Conservation (phyloP, 2,888 invertebrate species). For the Drosophila pegasa region DNA sequence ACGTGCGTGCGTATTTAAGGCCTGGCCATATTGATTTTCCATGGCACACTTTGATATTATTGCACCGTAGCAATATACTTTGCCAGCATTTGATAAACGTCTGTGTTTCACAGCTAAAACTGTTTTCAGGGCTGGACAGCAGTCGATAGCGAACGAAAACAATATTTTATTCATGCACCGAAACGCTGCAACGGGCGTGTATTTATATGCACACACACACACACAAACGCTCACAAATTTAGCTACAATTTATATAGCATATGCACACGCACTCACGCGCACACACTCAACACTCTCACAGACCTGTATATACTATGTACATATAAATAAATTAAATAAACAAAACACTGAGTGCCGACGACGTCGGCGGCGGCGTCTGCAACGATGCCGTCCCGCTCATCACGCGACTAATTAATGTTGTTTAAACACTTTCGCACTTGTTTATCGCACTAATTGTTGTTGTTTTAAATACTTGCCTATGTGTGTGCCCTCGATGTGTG, state of each 20-base stretch:
- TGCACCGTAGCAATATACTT: conserved; percentile 31
- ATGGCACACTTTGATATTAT: conserved; percentile 56
- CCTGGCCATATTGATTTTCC: conserved; percentile 67
- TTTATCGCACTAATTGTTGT: conserved; percentile 19
- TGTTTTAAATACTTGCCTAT: conserved; percentile 88
- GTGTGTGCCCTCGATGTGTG: conserved; percentile 95
- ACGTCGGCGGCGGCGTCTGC: conserved; percentile 30
- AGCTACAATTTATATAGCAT: conserved; percentile 27
- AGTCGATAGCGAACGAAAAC: conserved; percentile 26
- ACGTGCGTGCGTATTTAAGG: conserved; percentile 60
- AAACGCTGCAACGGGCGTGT: conserved; percentile 14
- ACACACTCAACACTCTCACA: conserved; percentile 24
- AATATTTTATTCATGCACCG: conserved; percentile 31
- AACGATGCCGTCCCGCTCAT: conserved; percentile 56
- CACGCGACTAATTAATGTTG: conserved; percentile 71
- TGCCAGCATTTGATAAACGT: conserved; percentile 31
- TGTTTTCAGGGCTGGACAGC: conserved; percentile 45
- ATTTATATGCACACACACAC: conserved; percentile 15
- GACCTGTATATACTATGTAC: conserved; percentile 16
- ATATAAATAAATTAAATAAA: conserved; percentile 75
- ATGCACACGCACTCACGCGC: conserved; percentile 14
- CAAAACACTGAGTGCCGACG: conserved; percentile 61
- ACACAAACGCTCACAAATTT: conserved; percentile 20
- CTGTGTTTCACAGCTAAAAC: conserved; percentile 31
- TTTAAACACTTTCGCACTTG: conserved; percentile 40